These are phyloP conservation scores for Pedetes capensis DNA, from an alignment of 2,113 vertebrate species.

Conservation along the genomic window DNA sequence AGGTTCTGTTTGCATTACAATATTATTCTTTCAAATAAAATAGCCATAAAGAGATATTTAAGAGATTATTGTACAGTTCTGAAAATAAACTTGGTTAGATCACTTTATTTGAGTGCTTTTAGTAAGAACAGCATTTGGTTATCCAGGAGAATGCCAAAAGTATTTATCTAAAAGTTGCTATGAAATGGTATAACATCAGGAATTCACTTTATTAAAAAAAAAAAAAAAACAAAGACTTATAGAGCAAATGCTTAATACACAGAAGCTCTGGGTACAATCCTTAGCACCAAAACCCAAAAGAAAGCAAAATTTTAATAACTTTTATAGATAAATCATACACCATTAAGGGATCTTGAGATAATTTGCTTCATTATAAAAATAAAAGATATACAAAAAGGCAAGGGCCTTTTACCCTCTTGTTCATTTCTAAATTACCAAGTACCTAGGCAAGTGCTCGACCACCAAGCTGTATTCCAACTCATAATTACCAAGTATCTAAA, in stretches of 20 bases:
- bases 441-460: no score
- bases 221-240: neutral
- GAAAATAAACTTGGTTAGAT: neutral
- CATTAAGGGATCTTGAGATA: neutral
- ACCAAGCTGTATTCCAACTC: no score
- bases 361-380: conserved; percentile 18
- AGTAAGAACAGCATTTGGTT: neutral
- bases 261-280: no score
- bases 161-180: neutral
- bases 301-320: neutral
- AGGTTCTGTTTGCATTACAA: conserved; percentile 26
- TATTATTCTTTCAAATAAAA: conserved; percentile 17
- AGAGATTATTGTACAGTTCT: neutral
- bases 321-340: neutral
- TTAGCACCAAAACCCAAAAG: neutral
- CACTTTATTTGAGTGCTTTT: neutral
- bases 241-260: neutral
- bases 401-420: neutral
- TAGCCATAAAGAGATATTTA: neutral
- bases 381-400: neutral
- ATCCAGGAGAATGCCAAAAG: neutral
- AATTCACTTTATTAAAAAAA: neutral
- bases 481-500: neutral
- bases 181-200: neutral
- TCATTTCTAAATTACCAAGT: no score